Conservation (phyloP, 1,140 invertebrate species). For the Eumaeus atala region DNA sequence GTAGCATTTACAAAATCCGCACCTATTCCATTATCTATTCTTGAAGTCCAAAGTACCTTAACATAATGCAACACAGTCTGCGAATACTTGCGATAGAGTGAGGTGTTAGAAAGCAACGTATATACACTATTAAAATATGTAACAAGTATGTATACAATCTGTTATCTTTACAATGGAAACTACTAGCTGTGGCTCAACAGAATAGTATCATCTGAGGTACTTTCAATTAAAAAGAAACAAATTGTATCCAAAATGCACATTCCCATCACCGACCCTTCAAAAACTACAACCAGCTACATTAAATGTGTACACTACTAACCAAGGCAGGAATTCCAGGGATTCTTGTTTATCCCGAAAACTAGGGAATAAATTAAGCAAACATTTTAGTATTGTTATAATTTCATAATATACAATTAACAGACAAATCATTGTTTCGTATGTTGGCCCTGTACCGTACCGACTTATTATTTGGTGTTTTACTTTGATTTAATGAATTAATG, state of each 20-base stretch:
- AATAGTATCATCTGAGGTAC: background rate
- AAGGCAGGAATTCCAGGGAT: constrained; percentile 82
- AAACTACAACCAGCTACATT: constrained; percentile 38
- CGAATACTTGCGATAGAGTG: constrained; percentile 43
- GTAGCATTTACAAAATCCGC: constrained; percentile 64
- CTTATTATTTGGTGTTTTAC: background rate
- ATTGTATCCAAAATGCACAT: constrained; percentile 8
- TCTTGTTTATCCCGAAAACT: constrained; percentile 84
- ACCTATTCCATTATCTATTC: constrained; percentile 70
- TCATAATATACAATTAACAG: constrained; percentile 22
- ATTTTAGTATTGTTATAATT: constrained; percentile 39
- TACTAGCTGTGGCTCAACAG: background rate
- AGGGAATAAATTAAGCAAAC: constrained; percentile 68
- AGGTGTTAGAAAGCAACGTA: constrained; percentile 58
- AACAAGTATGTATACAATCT: background rate
- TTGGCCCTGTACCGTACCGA: background rate
- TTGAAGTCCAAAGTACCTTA: constrained; percentile 69
- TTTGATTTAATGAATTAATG: constrained; percentile 6
- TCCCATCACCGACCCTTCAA: constrained; percentile 21
- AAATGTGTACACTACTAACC: constrained; percentile 77
- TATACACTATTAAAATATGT: constrained; percentile 7
- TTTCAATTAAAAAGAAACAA: constrained; percentile 15
- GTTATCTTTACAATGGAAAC: too few species aligned
- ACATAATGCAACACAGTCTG: constrained; percentile 35
- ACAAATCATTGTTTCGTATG: constrained; percentile 14